Base-by-base conservation (phyloP, 2,888 invertebrate species). In the Allolobophora icterica region DNA sequence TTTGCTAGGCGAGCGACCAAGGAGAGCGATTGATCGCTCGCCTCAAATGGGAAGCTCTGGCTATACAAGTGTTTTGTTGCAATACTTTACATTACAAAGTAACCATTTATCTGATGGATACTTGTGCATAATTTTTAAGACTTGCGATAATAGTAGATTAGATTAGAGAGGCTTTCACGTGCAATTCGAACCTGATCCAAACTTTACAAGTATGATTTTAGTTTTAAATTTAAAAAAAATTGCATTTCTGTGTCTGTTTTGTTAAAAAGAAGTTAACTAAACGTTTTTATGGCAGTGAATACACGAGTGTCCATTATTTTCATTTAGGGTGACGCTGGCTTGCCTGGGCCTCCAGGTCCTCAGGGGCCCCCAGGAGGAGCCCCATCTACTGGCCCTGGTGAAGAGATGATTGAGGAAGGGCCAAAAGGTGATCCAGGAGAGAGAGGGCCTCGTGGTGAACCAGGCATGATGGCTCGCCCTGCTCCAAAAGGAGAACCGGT, bases 321-420 rank as follows among this genome's bases (percentile, higher is more conserved):
- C 89, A 42, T 93, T 89, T 92, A 95, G 94, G 95, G 95, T 91
- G 93, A 92, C 15, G 3, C 35, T 30, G 95, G 95, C 38, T 91
- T 94, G 35, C 93, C 94, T 30, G 95, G 95, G 38, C 92, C 94
- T 13, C 93, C 93, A 90, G 95, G 95, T 34, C 93, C 94, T n/a
- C 94, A 93, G 90, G 95, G 95, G 24, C 89, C 91, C 8, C 91
- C 92, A 30, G 91, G 91, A 30, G 8, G 35, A 34, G 24, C 13
- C 87, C 30, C 34, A 15, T 84, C 87, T 8, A 21, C 38, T 11
- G 90, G 91, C 13, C 89, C 19, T 11, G 91, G 92, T 17, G 38
- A 90, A 30, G 90, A 89, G 40, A 52, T 83, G 21, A 58, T 92
- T 71, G 90, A 89, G 45, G 90, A 24, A 89, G 92, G 92, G 8